phyloP scores from a whole-genome alignment of 2,113 vertebrate genomes.

The Pelmatolapia mariae region DNA sequence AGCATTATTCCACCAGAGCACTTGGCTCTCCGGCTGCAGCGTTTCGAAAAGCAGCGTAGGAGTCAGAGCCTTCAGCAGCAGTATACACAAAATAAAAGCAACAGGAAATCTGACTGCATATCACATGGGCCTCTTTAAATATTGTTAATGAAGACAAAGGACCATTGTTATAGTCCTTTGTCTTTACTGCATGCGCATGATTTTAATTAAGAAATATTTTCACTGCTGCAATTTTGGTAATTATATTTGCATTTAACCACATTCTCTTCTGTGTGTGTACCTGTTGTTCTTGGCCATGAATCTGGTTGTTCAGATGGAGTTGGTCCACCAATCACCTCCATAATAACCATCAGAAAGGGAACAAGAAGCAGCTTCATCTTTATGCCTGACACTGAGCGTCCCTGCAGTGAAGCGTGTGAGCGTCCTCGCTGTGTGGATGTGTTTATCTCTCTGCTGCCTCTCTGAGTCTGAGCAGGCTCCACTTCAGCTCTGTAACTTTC shows the following conservation, averaged over 20 bases:
- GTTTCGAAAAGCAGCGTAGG: neutral
- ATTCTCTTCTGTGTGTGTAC: neutral
- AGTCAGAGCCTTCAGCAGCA: neutral
- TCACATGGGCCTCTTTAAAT: neutral
- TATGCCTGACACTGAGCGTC: neutral
- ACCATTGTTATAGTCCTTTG: neutral
- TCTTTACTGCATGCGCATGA: rapidly evolving
- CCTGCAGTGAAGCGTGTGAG: neutral
- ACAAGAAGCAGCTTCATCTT: neutral
- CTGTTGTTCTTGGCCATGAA: neutral
- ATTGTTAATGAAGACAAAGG: neutral
- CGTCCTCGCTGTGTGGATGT: neutral
- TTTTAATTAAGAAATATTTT: neutral
- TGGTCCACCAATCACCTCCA: too few relatives aligned
- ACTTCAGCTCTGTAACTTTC: neutral
- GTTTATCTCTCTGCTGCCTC: neutral
- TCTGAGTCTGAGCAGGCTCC: neutral
- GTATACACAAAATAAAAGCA: neutral
- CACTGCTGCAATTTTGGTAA: neutral
- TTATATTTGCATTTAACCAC: neutral
- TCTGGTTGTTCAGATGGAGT: neutral
- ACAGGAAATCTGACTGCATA: neutral
- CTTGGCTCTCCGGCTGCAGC: neutral
- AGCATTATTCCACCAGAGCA: neutral
- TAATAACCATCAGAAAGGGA: neutral